phyloP scores from a whole-genome alignment of 30 jellyfish, hydroid and myxozoan species.

The Hydractinia symbiolongicarpus region DNA sequence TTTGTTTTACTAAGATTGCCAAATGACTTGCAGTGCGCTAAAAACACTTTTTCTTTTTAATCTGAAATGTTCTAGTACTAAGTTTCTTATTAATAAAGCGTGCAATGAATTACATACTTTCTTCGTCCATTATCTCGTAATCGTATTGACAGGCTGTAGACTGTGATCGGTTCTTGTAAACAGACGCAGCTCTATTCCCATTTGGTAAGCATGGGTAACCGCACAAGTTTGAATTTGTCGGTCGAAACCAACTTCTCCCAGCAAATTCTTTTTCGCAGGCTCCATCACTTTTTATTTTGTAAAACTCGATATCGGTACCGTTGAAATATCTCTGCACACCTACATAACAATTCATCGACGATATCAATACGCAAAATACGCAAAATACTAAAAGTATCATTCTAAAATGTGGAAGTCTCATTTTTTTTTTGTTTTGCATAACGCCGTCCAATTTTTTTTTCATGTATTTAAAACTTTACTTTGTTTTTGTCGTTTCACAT shows the following conservation, averaged over 20 bases:
- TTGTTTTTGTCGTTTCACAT: no score
- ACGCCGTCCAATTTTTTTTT: no score
- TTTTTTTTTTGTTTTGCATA: no score
- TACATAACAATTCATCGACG: background rate
- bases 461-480: no score
- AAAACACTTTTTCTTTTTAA: no score
- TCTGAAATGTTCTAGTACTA: background rate
- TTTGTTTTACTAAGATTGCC: background rate
- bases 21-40: background rate
- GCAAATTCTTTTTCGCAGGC: background rate
- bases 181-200: background rate
- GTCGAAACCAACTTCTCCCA: background rate
- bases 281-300: background rate
- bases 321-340: background rate
- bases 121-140: background rate
- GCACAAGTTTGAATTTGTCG: background rate
- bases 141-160: slow-evolving; percentile 6
- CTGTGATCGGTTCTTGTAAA: background rate
- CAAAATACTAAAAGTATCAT: no score
- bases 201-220: background rate
- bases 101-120: slow-evolving; percentile 10
- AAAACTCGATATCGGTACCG: slow-evolving; percentile 15
- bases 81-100: background rate
- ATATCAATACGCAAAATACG: no score
- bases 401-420: no score